A percentile compares a stretch with the other conserved stretches of the same genome.
phyloP scores from a whole-genome alignment of 64 coral and sea anemone genomes.

The Actinia equina region DNA sequence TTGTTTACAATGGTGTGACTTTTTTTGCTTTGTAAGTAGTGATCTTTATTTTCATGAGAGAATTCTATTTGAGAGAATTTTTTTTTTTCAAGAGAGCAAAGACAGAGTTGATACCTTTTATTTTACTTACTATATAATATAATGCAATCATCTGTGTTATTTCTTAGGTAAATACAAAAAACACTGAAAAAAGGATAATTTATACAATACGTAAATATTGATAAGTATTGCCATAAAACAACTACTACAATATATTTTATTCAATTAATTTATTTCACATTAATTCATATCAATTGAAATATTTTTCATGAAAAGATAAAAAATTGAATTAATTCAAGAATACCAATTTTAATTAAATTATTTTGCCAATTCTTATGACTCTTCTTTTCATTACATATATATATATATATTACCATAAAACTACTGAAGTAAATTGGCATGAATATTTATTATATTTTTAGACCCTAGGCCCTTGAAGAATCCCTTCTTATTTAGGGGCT shows the following conservation, averaged over 20 bases:
- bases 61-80: slow-evolving; percentile 25
- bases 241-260: slow-evolving; percentile 6
- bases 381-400: slow-evolving; percentile 27
- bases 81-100: slow-evolving; percentile 42
- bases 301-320: slow-evolving; percentile 5
- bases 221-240: not conserved
- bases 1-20: too few relatives aligned
- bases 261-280: slow-evolving; percentile 20
- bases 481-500: too few relatives aligned
- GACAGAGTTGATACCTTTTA: slow-evolving; percentile 33
- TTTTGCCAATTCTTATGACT: slow-evolving; percentile 13
- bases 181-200: slow-evolving; percentile 17
- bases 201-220: slow-evolving; percentile 20
- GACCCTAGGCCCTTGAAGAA: too few relatives aligned
- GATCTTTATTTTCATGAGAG: slow-evolving; percentile 22
- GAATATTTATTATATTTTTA: too few relatives aligned
- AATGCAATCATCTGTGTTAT: not conserved
- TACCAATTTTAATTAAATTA: slow-evolving; percentile 16
- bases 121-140: slow-evolving; percentile 12
- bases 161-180: slow-evolving; percentile 12
- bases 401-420: too few relatives aligned
- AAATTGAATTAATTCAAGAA: slow-evolving; percentile 4
- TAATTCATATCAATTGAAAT: slow-evolving; percentile 18
- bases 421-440: too few relatives aligned
- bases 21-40: slow-evolving; percentile 37